phyloP scores from a whole-genome alignment of 1,140 invertebrate species.

The Drosophila hydei region DNA sequence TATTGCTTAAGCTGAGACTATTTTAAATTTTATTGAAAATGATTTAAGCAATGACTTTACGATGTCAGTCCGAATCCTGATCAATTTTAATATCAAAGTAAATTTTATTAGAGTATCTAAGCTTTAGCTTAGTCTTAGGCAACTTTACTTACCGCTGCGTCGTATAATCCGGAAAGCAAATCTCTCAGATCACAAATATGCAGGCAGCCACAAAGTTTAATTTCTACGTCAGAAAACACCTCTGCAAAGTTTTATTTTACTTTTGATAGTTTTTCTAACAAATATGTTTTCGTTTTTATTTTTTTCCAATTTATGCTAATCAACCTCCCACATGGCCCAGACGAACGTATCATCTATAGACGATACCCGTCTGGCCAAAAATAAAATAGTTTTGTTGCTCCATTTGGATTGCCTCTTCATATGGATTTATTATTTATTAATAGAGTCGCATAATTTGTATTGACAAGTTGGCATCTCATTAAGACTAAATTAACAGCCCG shows the following conservation, averaged over 20 bases:
- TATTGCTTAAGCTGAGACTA: no score
- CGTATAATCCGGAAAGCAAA: no score
- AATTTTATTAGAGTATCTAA: no score
- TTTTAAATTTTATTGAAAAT: no score
- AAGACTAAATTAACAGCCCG: slow-evolving; percentile 59
- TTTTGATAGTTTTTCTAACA: no score
- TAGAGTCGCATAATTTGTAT: slow-evolving; percentile 77
- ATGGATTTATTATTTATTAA: slow-evolving; percentile 79
- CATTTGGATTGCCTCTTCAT: slow-evolving; percentile 65
- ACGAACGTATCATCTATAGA: slow-evolving; percentile 16
- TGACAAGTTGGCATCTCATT: slow-evolving; percentile 79
- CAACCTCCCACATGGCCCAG: slow-evolving; percentile 76
- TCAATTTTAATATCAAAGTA: no score
- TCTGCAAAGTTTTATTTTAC: not conserved
- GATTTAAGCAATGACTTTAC: no score
- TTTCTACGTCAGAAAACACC: not conserved
- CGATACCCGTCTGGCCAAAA: slow-evolving; percentile 69
- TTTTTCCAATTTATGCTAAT: slow-evolving; percentile 63
- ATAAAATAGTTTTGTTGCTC: slow-evolving; percentile 49
- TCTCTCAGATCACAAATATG: no score
- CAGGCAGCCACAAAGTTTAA: no score
- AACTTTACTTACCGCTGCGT: no score
- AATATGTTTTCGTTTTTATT: slow-evolving; percentile 1
- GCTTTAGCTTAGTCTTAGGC: no score
- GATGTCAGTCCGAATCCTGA: no score